A percentile compares a stretch with the other conserved stretches of the same genome.
Conservation (phyloP, 2,113 vertebrate genomes). For the Addax nasomaculatus region DNA sequence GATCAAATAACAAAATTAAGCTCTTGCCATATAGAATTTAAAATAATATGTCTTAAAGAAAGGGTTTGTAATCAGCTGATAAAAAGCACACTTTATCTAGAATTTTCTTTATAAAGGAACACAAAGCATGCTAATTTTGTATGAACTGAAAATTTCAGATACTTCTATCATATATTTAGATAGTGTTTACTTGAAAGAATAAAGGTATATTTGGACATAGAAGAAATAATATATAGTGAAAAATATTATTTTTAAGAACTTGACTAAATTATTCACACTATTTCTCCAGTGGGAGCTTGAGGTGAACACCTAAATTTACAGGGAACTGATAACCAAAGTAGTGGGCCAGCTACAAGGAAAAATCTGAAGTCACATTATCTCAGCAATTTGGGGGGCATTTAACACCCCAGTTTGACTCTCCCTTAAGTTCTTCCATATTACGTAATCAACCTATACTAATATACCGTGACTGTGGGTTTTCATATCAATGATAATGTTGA, state of each 20-base stretch:
- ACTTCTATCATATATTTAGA: constrained; percentile 3
- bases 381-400: not conserved
- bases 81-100: not conserved
- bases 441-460: not conserved
- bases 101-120: constrained; percentile 44
- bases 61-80: not conserved
- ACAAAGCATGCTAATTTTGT: constrained; percentile 11
- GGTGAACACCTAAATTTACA: not conserved
- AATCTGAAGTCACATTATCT: not conserved
- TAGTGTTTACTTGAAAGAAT: constrained; percentile 9
- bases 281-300: not conserved
- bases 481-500: constrained; percentile 24
- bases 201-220: not conserved
- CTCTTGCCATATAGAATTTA: not conserved
- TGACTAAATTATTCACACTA: not conserved
- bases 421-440: not conserved
- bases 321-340: not conserved
- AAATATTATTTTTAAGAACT: not conserved
- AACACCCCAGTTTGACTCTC: not conserved
- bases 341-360: not conserved
- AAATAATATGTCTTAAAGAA: not conserved
- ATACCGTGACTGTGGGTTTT: not conserved
- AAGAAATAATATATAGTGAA: not conserved
- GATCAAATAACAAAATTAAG: constrained; percentile 1
- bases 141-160: not conserved